Percentiles rank a stretch among this genome's conserved stretches.
These are phyloP conservation scores for Drosophila buzzatii DNA, from an alignment of 2,888 invertebrate genomes.

Conservation along the genomic window DNA sequence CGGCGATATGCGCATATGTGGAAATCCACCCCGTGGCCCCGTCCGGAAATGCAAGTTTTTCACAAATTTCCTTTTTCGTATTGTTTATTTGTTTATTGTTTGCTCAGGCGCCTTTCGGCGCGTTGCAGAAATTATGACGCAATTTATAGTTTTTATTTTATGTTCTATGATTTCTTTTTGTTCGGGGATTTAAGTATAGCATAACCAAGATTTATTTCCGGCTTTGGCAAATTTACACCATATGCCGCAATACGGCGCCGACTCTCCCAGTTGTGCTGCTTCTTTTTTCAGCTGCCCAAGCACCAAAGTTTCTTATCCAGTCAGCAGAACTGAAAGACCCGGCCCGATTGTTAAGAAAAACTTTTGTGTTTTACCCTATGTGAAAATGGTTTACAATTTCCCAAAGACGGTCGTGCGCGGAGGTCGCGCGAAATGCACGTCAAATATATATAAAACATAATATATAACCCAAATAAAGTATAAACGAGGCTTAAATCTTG, in stretches of 20 bases:
- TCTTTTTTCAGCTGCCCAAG: slow-evolving; percentile 49
- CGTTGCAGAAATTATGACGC: slow-evolving; percentile 70
- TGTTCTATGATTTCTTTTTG: slow-evolving; percentile 47
- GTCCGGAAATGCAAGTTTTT: slow-evolving; percentile 61
- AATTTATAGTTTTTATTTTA: slow-evolving; percentile 75
- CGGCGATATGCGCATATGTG: background rate
- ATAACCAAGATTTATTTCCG: slow-evolving; percentile 81
- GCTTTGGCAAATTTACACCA: slow-evolving; percentile 72
- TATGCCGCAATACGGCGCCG: slow-evolving; percentile 51
- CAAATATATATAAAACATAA: background rate
- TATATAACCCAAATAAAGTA: slow-evolving; percentile 13
- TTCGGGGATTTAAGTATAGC: slow-evolving; percentile 63
- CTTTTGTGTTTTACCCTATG: slow-evolving; percentile 35
- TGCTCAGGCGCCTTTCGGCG: slow-evolving; percentile 50
- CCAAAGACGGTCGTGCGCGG: background rate
- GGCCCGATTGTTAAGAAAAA: slow-evolving; percentile 30
- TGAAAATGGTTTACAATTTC: slow-evolving; percentile 17
- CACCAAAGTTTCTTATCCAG: slow-evolving; percentile 31
- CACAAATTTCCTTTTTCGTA: slow-evolving; percentile 26
- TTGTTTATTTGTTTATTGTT: slow-evolving; percentile 36
- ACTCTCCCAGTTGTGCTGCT: slow-evolving; percentile 31
- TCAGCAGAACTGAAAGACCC: slow-evolving; percentile 22
- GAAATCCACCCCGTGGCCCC: slow-evolving; percentile 19
- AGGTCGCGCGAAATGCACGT: slow-evolving; percentile 1
- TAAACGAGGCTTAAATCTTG: slow-evolving; percentile 15